Percentiles rank a stretch among this genome's conserved stretches.
Evolutionary conservation across 2,888 invertebrate species (phyloP).

Genomic region (Rhamnusium bicolor): DNA sequence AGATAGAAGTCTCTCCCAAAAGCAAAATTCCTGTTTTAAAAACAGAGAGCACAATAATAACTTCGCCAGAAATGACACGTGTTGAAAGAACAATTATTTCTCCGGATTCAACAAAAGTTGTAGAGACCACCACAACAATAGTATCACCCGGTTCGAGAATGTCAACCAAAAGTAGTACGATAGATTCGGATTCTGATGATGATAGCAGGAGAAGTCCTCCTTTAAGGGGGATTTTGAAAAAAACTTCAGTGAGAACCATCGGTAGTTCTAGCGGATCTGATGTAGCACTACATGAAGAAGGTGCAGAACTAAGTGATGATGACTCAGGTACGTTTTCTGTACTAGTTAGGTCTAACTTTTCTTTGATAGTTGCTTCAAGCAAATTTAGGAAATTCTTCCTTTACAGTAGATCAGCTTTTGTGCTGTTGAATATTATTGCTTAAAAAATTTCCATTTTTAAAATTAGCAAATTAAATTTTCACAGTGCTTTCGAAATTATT

Average conservation of each 20-base stretch:
- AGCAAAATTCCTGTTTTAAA: slow-evolving; percentile 72
- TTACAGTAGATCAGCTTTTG: slow-evolving; percentile 38
- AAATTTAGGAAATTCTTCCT: slow-evolving; percentile 32
- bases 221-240: slow-evolving; percentile 68
- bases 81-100: slow-evolving; percentile 56
- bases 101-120: slow-evolving; percentile 53
- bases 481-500: too few relatives aligned
- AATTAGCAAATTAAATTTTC: neutral
- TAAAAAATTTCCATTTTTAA: neutral
- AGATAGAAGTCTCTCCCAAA: slow-evolving; percentile 57
- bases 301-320: slow-evolving; percentile 77
- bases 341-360: slow-evolving; percentile 30
- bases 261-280: slow-evolving; percentile 79
- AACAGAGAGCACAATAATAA: slow-evolving; percentile 64
- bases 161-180: slow-evolving; percentile 64
- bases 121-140: slow-evolving; percentile 58
- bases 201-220: slow-evolving; percentile 67
- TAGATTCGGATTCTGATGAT: slow-evolving; percentile 71
- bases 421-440: slow-evolving; percentile 33
- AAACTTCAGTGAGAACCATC: slow-evolving; percentile 69
- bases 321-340: slow-evolving; percentile 74
- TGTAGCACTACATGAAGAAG: slow-evolving; percentile 77
- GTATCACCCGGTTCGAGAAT: slow-evolving; percentile 64
- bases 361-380: slow-evolving; percentile 44
- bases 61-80: slow-evolving; percentile 58